These are phyloP conservation scores for Cecropterus lyciades DNA, from an alignment of 1,140 invertebrate genomes.

Conservation along the genomic window DNA sequence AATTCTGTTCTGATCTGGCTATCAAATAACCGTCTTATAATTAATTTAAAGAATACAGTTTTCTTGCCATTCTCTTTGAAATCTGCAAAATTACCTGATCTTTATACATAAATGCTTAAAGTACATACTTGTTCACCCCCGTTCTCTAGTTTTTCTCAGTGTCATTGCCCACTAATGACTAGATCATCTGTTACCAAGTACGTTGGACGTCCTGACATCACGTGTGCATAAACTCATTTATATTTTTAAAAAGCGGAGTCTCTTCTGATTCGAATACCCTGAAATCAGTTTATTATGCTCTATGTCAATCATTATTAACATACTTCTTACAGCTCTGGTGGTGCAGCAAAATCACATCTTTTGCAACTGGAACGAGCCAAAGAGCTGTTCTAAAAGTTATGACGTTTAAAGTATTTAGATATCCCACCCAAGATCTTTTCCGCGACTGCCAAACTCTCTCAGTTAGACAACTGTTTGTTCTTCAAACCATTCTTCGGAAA, in stretches of 20 bases:
- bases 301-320: conserved; percentile 34
- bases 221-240: conserved; percentile 38
- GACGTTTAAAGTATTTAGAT: conserved; percentile 19
- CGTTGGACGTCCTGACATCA: conserved; percentile 15
- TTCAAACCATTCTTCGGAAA: too few relatives aligned
- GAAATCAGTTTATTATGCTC: conserved; percentile 36
- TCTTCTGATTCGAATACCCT: conserved; percentile 13
- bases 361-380: conserved; percentile 20
- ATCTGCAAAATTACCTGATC: background rate
- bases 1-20: conserved; percentile 25
- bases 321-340: conserved; percentile 36
- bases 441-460: too few relatives aligned
- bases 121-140: conserved; percentile 18
- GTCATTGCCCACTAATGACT: conserved; percentile 3
- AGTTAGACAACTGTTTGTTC: too few relatives aligned
- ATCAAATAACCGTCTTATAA: conserved; percentile 28
- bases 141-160: background rate
- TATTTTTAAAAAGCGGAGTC: conserved; percentile 39
- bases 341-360: conserved; percentile 9
- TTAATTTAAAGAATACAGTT: conserved; percentile 43
- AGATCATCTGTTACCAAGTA: conserved; percentile 27
- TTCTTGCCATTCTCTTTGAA: conserved; percentile 35
- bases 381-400: conserved; percentile 26
- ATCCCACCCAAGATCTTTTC: conserved; percentile 9
- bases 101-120: background rate